Base-by-base conservation (phyloP, 2,797 vertebrate species). In the Tragelaphus oryx region DNA sequence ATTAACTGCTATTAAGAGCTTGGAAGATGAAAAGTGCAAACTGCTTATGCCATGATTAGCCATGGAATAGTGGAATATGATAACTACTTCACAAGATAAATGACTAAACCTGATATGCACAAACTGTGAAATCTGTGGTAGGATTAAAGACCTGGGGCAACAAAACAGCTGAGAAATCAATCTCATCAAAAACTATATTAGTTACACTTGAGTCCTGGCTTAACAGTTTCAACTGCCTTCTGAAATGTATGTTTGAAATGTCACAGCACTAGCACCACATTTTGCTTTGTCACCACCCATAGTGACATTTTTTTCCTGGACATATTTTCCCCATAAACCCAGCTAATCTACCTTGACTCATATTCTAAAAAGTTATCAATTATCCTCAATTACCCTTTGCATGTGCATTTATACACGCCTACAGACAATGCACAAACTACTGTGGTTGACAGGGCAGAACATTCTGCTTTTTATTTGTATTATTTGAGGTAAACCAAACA, bases 401-500 rank as follows among this genome's bases (percentile, higher is more conserved):
- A 7, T 54, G 81, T 87, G 16, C 11, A 5, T 44, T 30, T 78
- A 82, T 6, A 16, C 22, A 60, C 5, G 18, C n/a, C 46, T 68
- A 62, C 6, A 48, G 60, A 59, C 16, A 52, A 48, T 75, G 65
- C 1, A 46, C 18, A 30, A 46, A 96, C 71, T 89, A 65, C 86
- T 83, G 1, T 93, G 96, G 94, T 95, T 68, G 84, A 89, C 84
- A 97, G 97, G 90, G 95, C 97, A 98, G 96, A 97, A 97, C 94
- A 89, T 80, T 98, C 94, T 97, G 97, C 93, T 97, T 96, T 97
- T 94, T 95, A 96, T 97, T 97, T 96, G 97, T 97, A 98, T 98
- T 98, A 59, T 95, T 95, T 22, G 78, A 97, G 92, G 30, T 93
- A 98, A 97, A 96, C 92, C 96, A 97, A 97, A 94, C 80, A 76